Evolutionary conservation across 1,140 invertebrate genomes (phyloP), one percentile per base, ranked within the genome.

Genomic region (Anastatus disparis): DNA sequence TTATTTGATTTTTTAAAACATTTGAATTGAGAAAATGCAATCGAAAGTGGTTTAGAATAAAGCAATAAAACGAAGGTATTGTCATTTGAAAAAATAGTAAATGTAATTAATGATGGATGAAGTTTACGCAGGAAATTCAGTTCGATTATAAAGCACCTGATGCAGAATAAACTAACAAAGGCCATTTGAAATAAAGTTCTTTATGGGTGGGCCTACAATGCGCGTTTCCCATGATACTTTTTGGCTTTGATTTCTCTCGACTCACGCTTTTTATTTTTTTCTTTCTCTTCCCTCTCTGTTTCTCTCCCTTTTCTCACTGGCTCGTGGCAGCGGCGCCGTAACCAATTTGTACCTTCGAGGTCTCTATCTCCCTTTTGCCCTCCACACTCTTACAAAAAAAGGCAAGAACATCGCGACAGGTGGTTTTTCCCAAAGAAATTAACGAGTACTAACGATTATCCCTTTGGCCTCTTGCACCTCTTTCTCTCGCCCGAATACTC

Each of bases 361-460:
- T 50, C 65, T 59, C 12, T 68, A 38, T 68, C 42, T 59, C 29
- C 26, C 27, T 50, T 20, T 9, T 10, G 35, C 10, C 20, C 53
- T 17, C n/a, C n/a, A n/a, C n/a, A n/a, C n/a, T n/a, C n/a, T n/a
- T n/a, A n/a, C n/a, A n/a, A n/a, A n/a, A n/a, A n/a, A n/a, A n/a
- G n/a, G n/a, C n/a, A n/a, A n/a, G n/a, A n/a, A n/a, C n/a, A n/a
- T n/a, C 44, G 71, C 71, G 78, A 77, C 81, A 81, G 79, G 78
- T 80, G 79, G 75, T 79, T 80, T 72, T 68, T 73, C 68, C 61
- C 74, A 67, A 24, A 24, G 44, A 59, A 79, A 78, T 79, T 77
- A 80, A 81, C 75, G 74, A 77, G 75, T 76, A 75, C 69, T 72
- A 55, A 17, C 78, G 77, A 79, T 80, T 80, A 81, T 76, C 78